A percentile compares a stretch with the other conserved stretches of the same genome.
Evolutionary conservation across 1,140 invertebrate species (phyloP).

Genomic region (Zelostemma sp.): DNA sequence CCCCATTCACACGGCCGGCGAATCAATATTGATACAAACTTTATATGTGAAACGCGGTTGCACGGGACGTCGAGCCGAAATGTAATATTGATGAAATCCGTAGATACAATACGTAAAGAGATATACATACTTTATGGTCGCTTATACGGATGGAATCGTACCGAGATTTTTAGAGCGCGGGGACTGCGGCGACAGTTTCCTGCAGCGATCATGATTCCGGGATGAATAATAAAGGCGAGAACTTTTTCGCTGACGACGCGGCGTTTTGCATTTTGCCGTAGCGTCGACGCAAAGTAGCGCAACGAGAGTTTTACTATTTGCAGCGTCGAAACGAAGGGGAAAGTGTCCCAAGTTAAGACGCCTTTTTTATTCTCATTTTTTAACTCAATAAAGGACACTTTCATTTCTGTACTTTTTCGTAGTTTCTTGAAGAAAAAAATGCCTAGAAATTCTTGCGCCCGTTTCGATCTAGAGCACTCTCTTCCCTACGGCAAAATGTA

Average conservation of each 20-base stretch:
- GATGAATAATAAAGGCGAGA: slow-evolving; percentile 31
- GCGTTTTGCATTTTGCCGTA: too few species aligned
- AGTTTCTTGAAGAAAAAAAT: too few species aligned
- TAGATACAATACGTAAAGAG: slow-evolving; percentile 38
- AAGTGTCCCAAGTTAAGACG: too few species aligned
- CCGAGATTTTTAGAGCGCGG: slow-evolving; percentile 19
- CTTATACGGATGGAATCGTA: slow-evolving; percentile 9
- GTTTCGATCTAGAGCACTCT: too few species aligned
- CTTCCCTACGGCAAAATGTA: too few species aligned
- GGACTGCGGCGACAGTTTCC: background rate
- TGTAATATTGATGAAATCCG: slow-evolving; percentile 39
- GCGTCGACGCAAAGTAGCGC: too few species aligned
- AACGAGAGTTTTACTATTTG: too few species aligned
- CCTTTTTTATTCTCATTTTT: too few species aligned
- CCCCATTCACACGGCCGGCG: slow-evolving; percentile 37
- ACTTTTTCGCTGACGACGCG: slow-evolving; percentile 1
- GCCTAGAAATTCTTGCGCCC: too few species aligned
- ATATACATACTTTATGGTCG: slow-evolving; percentile 33
- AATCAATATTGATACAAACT: slow-evolving; percentile 47
- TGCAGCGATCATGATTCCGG: slow-evolving; percentile 28
- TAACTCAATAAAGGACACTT: too few species aligned
- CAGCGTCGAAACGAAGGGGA: too few species aligned
- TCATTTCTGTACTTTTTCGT: too few species aligned
- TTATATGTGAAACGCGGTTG: slow-evolving; percentile 44
- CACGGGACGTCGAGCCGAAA: slow-evolving; percentile 26